Conservation (phyloP, 2,113 vertebrate species). For the Lophotis ruficrista region DNA sequence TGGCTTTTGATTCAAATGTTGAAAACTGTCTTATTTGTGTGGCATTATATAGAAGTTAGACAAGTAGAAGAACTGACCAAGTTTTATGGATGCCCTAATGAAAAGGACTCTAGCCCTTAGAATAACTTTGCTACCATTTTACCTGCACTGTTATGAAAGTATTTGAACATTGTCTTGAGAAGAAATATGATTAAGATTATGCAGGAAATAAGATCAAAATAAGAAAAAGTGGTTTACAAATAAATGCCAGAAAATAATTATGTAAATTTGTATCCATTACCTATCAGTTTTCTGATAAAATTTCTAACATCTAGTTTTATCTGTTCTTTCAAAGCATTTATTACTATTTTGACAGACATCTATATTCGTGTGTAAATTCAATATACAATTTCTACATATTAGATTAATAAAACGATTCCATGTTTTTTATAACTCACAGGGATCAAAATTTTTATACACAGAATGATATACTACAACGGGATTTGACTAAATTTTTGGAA, state of each 20-base stretch:
- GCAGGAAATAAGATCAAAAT: not conserved
- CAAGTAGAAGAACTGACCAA: not conserved
- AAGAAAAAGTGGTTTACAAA: not conserved
- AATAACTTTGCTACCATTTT: not conserved
- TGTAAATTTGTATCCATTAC: not conserved
- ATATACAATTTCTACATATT: not conserved
- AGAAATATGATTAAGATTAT: not conserved
- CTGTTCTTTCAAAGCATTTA: not conserved
- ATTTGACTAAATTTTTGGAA: not conserved
- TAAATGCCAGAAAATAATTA: rapidly evolving
- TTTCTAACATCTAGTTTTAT: not conserved
- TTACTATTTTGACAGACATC: not conserved
- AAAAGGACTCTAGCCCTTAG: not conserved
- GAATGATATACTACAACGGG: not conserved
- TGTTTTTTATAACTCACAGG: rapidly evolving
- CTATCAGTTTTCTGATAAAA: not conserved
- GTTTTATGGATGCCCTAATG: not conserved
- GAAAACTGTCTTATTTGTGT: not conserved
- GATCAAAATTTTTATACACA: not conserved
- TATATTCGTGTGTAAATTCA: not conserved
- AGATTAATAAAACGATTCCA: not conserved
- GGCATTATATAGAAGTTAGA: not conserved
- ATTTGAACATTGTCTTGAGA: not conserved
- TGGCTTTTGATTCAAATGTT: not conserved
- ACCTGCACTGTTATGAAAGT: not conserved